Conservation (phyloP, 30 jellyfish, hydroid and myxozoan species). For the Cassiopea xamachana region DNA sequence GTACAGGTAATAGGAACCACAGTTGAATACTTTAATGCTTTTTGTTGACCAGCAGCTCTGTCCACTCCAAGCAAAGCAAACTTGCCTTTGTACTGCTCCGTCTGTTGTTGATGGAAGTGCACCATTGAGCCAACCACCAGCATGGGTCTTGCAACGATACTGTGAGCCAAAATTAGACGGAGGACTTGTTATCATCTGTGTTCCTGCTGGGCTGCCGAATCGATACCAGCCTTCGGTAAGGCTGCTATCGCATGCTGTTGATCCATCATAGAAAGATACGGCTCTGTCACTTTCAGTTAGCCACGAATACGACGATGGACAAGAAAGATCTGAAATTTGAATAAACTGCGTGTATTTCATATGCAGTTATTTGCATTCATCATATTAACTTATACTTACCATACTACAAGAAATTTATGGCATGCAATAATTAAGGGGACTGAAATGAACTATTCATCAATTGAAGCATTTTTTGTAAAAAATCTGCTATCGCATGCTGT, state of each 20-base stretch:
- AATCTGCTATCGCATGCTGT: too few species aligned
- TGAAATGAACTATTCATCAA: too few species aligned
- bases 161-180: slow-evolving; percentile 3
- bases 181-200: slow-evolving; percentile 15
- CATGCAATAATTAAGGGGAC: too few species aligned
- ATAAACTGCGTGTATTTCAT: too few species aligned
- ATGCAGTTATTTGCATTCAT: too few species aligned
- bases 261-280: background rate
- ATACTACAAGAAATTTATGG: too few species aligned
- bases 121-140: slow-evolving; percentile 54
- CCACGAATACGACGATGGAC: background rate
- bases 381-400: too few species aligned
- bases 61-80: slow-evolving; percentile 34
- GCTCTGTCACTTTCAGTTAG: background rate
- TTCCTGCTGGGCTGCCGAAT: slow-evolving; percentile 38
- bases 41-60: background rate
- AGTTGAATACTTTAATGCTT: slow-evolving; percentile 10
- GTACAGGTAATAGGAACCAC: slow-evolving; percentile 29
- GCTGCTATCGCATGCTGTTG: slow-evolving; percentile 8
- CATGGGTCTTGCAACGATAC: slow-evolving; percentile 43
- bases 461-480: too few species aligned
- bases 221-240: slow-evolving; percentile 30
- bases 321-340: background rate
- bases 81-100: slow-evolving; percentile 36
- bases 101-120: slow-evolving; percentile 23